phyloP scores from a whole-genome alignment of 2,888 invertebrate genomes.

The Ernsta delagoae region DNA sequence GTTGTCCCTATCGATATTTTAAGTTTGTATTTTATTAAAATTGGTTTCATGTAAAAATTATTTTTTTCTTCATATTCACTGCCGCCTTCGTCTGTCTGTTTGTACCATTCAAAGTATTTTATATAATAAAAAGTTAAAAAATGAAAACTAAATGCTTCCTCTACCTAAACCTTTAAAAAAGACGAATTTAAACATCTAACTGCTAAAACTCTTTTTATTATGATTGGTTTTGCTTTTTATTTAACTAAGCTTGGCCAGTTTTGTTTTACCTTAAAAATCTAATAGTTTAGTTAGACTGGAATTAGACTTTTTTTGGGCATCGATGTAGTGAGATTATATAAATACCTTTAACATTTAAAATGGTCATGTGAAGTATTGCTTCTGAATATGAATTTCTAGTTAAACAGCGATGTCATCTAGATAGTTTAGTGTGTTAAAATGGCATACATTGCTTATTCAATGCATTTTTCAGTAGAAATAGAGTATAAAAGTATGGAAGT shows the following conservation, averaged over 20 bases:
- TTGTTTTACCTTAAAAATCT: conserved; percentile 27
- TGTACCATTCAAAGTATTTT: conserved; percentile 37
- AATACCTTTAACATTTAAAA: neutral
- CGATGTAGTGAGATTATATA: neutral
- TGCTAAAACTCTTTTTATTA: conserved; percentile 12
- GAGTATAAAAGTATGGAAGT: neutral
- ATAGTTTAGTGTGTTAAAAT: neutral
- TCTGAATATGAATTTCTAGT: neutral
- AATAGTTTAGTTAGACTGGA: neutral
- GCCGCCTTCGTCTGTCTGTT: conserved; percentile 46
- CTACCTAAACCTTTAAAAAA: neutral
- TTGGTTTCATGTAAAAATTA: no score
- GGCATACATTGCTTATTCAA: neutral
- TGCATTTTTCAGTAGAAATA: neutral
- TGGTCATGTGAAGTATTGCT: neutral
- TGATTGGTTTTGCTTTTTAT: conserved; percentile 31
- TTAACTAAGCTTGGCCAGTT: conserved; percentile 24
- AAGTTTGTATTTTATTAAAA: no score
- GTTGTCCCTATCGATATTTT: no score
- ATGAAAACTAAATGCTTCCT: neutral
- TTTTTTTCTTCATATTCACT: conserved; percentile 10
- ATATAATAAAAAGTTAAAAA: conserved; percentile 21
- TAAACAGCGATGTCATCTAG: neutral
- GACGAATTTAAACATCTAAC: conserved; percentile 2
- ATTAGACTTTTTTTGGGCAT: neutral